These are phyloP conservation scores for Stenopsyche tienmushanensis DNA, from an alignment of 1,140 invertebrate species.

Conservation along the genomic window DNA sequence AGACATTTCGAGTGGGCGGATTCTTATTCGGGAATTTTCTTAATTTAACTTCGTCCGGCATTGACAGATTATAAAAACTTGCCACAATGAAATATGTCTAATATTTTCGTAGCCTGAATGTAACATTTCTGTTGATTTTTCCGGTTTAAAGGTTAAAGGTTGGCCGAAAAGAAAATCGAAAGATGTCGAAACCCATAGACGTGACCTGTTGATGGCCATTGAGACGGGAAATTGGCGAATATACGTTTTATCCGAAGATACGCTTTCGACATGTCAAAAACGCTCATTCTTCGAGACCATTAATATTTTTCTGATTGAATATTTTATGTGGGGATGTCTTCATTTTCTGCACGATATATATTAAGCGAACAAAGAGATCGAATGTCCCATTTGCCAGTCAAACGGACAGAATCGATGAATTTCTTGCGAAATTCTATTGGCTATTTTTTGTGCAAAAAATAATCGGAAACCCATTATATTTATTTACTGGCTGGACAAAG, in stretches of 20 bases:
- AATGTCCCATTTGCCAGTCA: neutral
- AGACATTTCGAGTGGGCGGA: no score
- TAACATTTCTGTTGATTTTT: neutral
- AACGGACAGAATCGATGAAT: no score
- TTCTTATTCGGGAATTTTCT: no score
- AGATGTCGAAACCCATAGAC: neutral
- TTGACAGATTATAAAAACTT: no score
- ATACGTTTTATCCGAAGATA: neutral
- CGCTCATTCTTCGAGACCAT: neutral
- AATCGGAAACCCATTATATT: no score
- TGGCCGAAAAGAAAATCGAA: neutral
- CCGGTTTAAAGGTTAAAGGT: neutral
- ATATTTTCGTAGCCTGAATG: neutral
- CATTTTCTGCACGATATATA: neutral
- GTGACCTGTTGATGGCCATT: slow-evolving; percentile 4
- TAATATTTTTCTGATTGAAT: neutral
- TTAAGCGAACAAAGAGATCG: neutral
- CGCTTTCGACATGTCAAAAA: neutral
- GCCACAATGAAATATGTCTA: neutral
- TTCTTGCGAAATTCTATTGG: no score
- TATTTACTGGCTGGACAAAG: no score
- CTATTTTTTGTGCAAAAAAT: no score
- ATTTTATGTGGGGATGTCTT: no score
- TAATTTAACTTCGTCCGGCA: no score
- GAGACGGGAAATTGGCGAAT: neutral